These are phyloP conservation scores for Holothuria scabra DNA, from an alignment of 53 echinoderm and acorn worm species.

Conservation along the genomic window DNA sequence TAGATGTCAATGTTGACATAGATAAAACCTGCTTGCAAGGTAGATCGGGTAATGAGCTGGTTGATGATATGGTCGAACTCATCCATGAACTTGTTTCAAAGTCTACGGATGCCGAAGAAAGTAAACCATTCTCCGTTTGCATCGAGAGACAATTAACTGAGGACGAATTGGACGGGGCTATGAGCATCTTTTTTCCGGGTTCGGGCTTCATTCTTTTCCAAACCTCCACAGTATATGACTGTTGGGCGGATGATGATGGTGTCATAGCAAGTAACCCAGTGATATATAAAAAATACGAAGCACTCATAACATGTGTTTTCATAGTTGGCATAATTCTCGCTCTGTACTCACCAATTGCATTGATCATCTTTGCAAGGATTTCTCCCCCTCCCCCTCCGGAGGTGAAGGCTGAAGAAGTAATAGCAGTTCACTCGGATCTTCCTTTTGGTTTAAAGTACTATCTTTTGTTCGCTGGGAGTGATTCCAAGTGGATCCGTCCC, in stretches of 20 bases:
- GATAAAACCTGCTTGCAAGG: constrained; percentile 56
- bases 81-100: constrained; percentile 29
- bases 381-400: not conserved
- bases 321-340: constrained; percentile 70
- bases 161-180: constrained; percentile 63
- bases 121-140: constrained; percentile 55
- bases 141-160: constrained; percentile 75
- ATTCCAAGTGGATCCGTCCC: constrained; percentile 50
- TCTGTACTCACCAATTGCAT: constrained; percentile 77
- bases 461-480: constrained; percentile 66
- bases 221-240: constrained; percentile 77
- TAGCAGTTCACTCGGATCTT: constrained; percentile 80
- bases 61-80: constrained; percentile 52
- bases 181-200: constrained; percentile 66
- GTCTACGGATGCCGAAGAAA: constrained; percentile 24
- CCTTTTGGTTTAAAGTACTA: constrained; percentile 88
- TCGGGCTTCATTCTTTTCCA: constrained; percentile 78
- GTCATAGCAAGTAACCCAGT: not conserved
- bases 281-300: not conserved
- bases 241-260: constrained; percentile 58
- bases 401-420: not conserved
- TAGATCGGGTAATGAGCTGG: constrained; percentile 50
- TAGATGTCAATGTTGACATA: constrained; percentile 53
- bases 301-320: constrained; percentile 53
- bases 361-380: constrained; percentile 80